Conservation (phyloP, 2,888 invertebrate species). For the Ceriagrion tenellum region DNA sequence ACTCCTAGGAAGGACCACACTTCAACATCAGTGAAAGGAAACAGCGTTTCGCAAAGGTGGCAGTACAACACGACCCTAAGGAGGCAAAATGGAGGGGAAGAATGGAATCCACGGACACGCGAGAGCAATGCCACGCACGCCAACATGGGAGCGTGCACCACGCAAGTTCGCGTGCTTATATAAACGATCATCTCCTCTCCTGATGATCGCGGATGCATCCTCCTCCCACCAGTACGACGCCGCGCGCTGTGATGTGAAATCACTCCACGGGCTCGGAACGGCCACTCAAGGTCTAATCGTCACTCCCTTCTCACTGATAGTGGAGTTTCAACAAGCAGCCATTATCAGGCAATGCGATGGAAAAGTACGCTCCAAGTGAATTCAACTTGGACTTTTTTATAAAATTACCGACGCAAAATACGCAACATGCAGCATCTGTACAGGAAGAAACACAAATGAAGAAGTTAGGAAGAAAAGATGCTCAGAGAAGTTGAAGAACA, state of each 20-base stretch:
- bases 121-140: background rate
- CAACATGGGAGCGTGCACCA: background rate
- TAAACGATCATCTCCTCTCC: background rate
- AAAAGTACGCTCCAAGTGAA: too few species aligned
- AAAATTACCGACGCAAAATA: too few species aligned
- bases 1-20: background rate
- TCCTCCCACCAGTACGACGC: background rate
- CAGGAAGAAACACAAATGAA: too few species aligned
- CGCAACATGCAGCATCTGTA: too few species aligned
- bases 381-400: too few species aligned
- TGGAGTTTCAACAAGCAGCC: background rate
- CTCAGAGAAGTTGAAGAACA: too few species aligned
- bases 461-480: too few species aligned
- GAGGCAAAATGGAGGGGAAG: background rate
- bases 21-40: constrained; percentile 4
- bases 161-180: constrained; percentile 5
- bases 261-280: background rate
- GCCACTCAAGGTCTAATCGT: background rate
- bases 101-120: background rate
- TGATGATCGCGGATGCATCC: background rate
- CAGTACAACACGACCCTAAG: background rate
- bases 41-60: background rate
- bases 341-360: background rate
- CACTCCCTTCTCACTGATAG: background rate
- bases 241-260: background rate